Percentiles rank a stretch among this genome's conserved stretches.
Evolutionary conservation across 2,113 vertebrate species (phyloP).

Genomic region (Prinia subflava): DNA sequence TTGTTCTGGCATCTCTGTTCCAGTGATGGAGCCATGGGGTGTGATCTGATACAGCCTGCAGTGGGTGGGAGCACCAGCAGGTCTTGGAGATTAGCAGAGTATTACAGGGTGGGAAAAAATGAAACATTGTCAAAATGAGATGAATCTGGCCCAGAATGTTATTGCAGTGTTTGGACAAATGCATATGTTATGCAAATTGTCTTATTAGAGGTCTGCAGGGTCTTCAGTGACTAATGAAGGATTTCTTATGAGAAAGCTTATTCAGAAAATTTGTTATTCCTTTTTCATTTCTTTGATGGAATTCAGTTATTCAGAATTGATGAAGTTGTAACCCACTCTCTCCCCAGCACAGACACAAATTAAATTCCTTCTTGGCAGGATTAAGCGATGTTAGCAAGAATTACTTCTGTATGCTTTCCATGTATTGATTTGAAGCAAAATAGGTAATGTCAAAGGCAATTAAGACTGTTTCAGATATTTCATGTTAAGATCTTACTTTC

Average conservation of each 20-base stretch:
- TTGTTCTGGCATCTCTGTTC: neutral
- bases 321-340: neutral
- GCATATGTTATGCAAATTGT: neutral
- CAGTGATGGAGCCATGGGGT: neutral
- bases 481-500: neutral
- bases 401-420: neutral
- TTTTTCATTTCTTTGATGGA: neutral
- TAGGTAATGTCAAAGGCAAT: neutral
- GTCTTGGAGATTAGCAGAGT: neutral
- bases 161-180: neutral
- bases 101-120: neutral
- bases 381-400: neutral
- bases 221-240: neutral
- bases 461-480: neutral
- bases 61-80: neutral
- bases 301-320: neutral
- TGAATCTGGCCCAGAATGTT: neutral
- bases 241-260: neutral
- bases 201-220: neutral
- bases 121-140: neutral
- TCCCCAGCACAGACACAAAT: neutral
- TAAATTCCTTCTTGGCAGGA: neutral
- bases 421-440: neutral
- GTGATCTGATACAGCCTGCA: neutral
- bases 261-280: neutral